phyloP scores from a whole-genome alignment of 1,140 invertebrate genomes.

The Hypothenemus hampei region DNA sequence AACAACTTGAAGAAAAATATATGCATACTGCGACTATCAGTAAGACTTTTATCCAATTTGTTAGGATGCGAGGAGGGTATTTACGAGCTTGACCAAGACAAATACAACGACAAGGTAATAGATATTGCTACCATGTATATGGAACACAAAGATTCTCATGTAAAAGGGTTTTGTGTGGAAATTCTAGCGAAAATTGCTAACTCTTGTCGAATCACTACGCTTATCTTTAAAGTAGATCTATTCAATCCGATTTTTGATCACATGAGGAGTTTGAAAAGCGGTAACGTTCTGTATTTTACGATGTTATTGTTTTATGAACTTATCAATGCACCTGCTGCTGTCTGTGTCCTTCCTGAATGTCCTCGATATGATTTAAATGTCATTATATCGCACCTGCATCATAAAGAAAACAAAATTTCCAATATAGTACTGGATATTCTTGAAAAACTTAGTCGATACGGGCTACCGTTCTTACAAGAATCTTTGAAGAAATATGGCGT shows the following conservation, averaged over 20 bases:
- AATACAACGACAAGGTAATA: constrained; percentile 27
- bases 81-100: constrained; percentile 32
- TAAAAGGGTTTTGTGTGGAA: constrained; percentile 29
- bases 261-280: constrained; percentile 27
- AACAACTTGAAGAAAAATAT: constrained; percentile 29
- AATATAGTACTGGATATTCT: constrained; percentile 23
- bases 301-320: constrained; percentile 30
- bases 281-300: constrained; percentile 16
- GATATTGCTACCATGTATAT: constrained; percentile 31
- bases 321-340: constrained; percentile 26
- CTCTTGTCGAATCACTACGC: constrained; percentile 21
- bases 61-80: constrained; percentile 24
- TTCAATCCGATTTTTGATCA: constrained; percentile 28
- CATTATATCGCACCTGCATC: constrained; percentile 22
- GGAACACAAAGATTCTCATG: constrained; percentile 26
- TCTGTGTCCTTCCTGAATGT: constrained; percentile 18
- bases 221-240: constrained; percentile 30
- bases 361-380: constrained; percentile 25
- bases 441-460: constrained; percentile 28
- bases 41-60: constrained; percentile 30
- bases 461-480: constrained; percentile 22
- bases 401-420: constrained; percentile 20
- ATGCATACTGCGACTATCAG: constrained; percentile 29
- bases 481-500: constrained; percentile 24
- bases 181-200: constrained; percentile 27